A percentile compares a stretch with the other conserved stretches of the same genome.
Conservation (phyloP, 2,888 invertebrate genomes). For the Oligia latruncula region DNA sequence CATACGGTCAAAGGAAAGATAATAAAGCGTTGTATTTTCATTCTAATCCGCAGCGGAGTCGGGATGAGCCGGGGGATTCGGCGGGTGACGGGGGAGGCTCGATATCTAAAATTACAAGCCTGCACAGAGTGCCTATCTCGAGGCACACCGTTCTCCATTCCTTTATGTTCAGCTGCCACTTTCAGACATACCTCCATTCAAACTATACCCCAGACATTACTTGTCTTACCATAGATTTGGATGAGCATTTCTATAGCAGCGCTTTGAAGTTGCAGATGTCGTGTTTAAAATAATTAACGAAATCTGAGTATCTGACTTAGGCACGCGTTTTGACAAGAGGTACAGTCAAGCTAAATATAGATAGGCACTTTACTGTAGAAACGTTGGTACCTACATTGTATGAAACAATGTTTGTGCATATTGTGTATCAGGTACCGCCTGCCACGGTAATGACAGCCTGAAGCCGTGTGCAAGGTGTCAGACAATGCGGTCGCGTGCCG, state of each 20-base stretch:
- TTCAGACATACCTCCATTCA: slow-evolving; percentile 85
- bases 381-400: background rate
- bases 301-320: slow-evolving; percentile 22
- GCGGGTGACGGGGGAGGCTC: slow-evolving; percentile 77
- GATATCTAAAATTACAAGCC: slow-evolving; percentile 89
- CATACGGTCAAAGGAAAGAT: slow-evolving; percentile 88
- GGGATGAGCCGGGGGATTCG: slow-evolving; percentile 79
- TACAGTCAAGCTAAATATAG: background rate
- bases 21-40: slow-evolving; percentile 89
- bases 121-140: slow-evolving; percentile 87
- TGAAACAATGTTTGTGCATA: slow-evolving; percentile 36
- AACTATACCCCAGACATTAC: slow-evolving; percentile 83
- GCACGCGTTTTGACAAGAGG: slow-evolving; percentile 15
- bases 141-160: slow-evolving; percentile 82
- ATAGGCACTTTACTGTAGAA: background rate
- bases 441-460: slow-evolving; percentile 68
- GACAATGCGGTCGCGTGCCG: slow-evolving; percentile 83
- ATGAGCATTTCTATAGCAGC: slow-evolving; percentile 69
- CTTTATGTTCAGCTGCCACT: slow-evolving; percentile 87
- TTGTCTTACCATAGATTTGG: slow-evolving; percentile 79
- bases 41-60: slow-evolving; percentile 84
- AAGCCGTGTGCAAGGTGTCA: slow-evolving; percentile 70
- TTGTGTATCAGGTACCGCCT: slow-evolving; percentile 62
- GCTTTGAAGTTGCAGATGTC: slow-evolving; percentile 68
- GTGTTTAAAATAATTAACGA: slow-evolving; percentile 65